Evolutionary conservation across 2,113 vertebrate genomes (phyloP).

Genomic region (Callipepla californica): DNA sequence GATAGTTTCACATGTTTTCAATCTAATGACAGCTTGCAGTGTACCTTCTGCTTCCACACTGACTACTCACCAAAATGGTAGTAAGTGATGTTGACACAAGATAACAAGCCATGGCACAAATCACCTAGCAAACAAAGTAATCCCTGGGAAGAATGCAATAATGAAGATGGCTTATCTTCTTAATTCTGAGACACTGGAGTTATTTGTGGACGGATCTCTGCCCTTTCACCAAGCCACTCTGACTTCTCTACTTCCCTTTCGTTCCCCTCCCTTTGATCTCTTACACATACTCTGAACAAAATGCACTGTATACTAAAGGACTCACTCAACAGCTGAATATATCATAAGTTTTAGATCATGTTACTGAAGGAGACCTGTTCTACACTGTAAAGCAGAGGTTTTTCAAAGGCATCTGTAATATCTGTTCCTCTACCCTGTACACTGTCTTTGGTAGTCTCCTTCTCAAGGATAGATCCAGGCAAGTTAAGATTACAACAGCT

Average conservation of each 20-base stretch:
- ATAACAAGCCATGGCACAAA: neutral
- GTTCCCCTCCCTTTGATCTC: neutral
- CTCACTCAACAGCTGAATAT: neutral
- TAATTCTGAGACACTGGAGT: neutral
- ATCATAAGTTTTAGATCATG: neutral
- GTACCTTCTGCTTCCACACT: neutral
- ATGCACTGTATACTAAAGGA: neutral
- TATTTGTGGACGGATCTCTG: neutral
- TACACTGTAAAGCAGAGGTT: neutral
- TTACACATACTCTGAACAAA: neutral
- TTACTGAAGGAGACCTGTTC: neutral
- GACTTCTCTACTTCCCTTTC: neutral
- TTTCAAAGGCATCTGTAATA: neutral
- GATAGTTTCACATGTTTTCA: neutral
- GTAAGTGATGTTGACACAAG: neutral
- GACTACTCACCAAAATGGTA: neutral
- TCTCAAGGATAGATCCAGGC: neutral
- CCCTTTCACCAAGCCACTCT: neutral
- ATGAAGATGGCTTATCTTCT: neutral
- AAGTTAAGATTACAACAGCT: neutral
- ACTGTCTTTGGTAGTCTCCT: neutral
- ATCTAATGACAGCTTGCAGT: neutral
- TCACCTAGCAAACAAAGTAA: neutral
- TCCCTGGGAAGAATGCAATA: neutral
- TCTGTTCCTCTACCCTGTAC: neutral